Base-by-base conservation (phyloP, 2,888 invertebrate genomes). In the Mythimna albipuncta region DNA sequence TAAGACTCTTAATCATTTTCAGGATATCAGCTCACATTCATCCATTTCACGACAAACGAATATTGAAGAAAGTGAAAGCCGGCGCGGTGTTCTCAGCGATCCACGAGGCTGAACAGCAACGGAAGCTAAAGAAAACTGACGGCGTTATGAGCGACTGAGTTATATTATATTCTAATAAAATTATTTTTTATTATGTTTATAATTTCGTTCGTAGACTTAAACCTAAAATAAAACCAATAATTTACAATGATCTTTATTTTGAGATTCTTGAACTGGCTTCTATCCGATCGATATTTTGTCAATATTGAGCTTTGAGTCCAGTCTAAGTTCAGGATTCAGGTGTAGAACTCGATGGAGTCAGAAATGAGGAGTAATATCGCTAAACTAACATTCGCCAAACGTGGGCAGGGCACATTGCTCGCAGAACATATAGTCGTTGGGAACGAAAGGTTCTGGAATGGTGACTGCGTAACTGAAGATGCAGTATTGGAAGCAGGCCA, bases 21-120 rank as follows among this genome's bases (percentile, higher is more conserved):
- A 96, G 95, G 77, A 88, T 93, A 57, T 82, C 91, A 9, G 93
- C 93, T 0, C 96, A 96, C 83, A 90, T 89, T 4, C 95, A 95
- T 75, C 86, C 92, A 0, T 94, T 93, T 84, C 95, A 95, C 86
- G 95, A 95, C 72, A 91, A 91, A 71, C 91, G 85, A 68, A 95
- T 95, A 73, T 73, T 95, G 35, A 95, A 94, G 75, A 95, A 95
- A 78, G 87, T 95, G 0, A 88, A 87, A 54, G 86, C 88, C 0
- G 91, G 92, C 21, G 89, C 93, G 0, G 88, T 95, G 1, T 95
- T 91, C 82, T 83, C 92, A 0, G 93, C 93, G 0, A 85, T 95
- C 21, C 83, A 88, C 2, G 94, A 94, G 2, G 95, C 95, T 0
- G 93, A 93, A 77, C 82, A 82, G 10, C 87, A 91, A 75, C 91